phyloP scores from a whole-genome alignment of 2,113 vertebrate genomes.

The Hemibagrus wyckioides region DNA sequence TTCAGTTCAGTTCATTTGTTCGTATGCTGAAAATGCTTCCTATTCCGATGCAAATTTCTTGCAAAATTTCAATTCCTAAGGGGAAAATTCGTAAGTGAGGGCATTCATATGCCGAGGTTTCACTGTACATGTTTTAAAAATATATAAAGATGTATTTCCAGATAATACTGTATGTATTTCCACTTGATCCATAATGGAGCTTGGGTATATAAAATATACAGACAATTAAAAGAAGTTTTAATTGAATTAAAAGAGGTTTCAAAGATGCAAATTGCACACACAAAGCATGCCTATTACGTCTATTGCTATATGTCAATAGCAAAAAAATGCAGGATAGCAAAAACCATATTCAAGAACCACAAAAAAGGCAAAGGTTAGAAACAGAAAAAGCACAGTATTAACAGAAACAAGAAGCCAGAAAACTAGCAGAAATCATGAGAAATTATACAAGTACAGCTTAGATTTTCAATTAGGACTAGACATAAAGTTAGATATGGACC shows the following conservation, averaged over 20 bases:
- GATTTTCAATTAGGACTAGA: not conserved
- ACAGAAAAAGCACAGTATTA: not conserved
- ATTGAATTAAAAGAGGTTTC: not conserved
- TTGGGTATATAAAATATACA: not conserved
- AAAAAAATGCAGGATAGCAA: not conserved
- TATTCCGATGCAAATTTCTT: too few relatives aligned
- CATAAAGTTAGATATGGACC: not conserved
- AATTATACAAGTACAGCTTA: not conserved
- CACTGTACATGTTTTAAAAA: too few relatives aligned
- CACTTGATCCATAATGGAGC: not conserved
- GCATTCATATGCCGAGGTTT: too few relatives aligned
- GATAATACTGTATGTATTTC: not conserved
- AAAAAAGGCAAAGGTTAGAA: not conserved
- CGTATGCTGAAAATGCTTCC: too few relatives aligned
- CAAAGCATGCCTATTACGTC: not conserved
- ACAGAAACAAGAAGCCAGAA: not conserved
- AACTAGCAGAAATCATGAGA: not conserved
- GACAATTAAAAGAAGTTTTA: too few relatives aligned
- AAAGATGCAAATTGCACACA: not conserved
- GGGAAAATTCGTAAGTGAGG: too few relatives aligned
- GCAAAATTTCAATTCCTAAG: too few relatives aligned
- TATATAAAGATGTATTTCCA: not conserved
- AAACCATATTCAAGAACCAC: not conserved
- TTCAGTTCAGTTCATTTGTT: too few relatives aligned
- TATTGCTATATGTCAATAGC: not conserved